Evolutionary conservation across 2,888 invertebrate species (phyloP).

Genomic region (Yponomeuta evonymella): DNA sequence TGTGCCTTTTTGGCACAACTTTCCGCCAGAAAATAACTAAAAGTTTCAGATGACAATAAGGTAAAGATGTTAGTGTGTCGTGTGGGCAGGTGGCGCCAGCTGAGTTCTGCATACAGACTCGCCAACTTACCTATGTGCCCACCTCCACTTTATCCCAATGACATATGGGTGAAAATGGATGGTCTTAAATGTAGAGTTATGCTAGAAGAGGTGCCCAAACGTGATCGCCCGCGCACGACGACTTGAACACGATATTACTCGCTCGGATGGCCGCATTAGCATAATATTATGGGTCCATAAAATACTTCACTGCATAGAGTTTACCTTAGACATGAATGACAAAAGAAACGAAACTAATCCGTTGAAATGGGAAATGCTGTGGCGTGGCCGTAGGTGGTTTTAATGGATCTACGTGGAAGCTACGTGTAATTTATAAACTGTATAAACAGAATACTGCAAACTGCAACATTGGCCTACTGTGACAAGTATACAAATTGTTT

Average conservation of each 20-base stretch:
- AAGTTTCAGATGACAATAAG: not conserved
- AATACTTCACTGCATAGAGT: constrained; percentile 12
- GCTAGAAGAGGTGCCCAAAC: not conserved
- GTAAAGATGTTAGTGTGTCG: not conserved
- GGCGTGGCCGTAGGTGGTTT: not conserved
- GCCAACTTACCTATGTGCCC: not conserved
- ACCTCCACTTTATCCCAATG: not conserved
- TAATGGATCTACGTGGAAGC: not conserved
- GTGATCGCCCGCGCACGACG: constrained; percentile 7
- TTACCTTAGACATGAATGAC: not conserved
- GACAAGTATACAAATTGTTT: too few species aligned
- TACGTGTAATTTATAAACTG: not conserved
- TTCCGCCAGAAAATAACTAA: not conserved
- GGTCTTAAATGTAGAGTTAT: not conserved
- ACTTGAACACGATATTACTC: constrained; percentile 12
- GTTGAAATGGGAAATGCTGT: not conserved
- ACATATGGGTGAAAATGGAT: not conserved
- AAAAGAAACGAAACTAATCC: constrained; percentile 11
- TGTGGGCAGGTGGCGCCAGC: constrained; percentile 13
- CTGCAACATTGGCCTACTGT: too few species aligned
- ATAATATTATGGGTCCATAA: constrained; percentile 16
- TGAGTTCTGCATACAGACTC: constrained; percentile 1
- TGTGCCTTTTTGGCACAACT: not conserved
- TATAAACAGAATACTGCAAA: too few species aligned
- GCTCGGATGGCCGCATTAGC: constrained; percentile 10